These are phyloP conservation scores for Nerophis lumbriciformis DNA, from an alignment of 2,113 vertebrate genomes.

Conservation along the genomic window DNA sequence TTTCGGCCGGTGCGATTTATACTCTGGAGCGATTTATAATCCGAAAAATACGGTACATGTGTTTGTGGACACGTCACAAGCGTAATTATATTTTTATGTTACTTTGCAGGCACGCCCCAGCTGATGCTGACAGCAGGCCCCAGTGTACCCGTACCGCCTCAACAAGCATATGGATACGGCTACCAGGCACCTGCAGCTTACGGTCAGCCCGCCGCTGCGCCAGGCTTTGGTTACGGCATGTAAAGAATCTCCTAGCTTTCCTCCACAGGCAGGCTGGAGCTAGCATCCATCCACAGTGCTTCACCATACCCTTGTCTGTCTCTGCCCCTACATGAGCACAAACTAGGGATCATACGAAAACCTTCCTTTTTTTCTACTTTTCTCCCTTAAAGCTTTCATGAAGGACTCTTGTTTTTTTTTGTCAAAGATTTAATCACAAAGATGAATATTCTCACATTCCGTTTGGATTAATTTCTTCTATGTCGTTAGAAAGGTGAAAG, in stretches of 20 bases:
- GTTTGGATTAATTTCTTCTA: constrained; percentile 75
- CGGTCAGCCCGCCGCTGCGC: constrained; percentile 79
- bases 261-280: constrained; percentile 67
- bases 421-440: constrained; percentile 73
- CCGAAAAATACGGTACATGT: no score
- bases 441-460: constrained; percentile 93
- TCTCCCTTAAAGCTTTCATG: constrained; percentile 83
- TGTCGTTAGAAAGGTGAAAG: constrained; percentile 72
- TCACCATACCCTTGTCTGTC: constrained; percentile 78
- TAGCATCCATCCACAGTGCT: constrained; percentile 68
- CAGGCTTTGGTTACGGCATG: constrained; percentile 95
- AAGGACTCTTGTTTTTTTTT: constrained; percentile 92
- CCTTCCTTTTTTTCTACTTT: constrained; percentile 65
- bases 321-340: constrained; percentile 66
- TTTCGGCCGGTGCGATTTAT: no score
- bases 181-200: constrained; percentile 88
- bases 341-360: constrained; percentile 48
- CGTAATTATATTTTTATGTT: background rate
- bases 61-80: no score
- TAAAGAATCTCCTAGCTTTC: constrained; percentile 65
- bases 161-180: constrained; percentile 90
- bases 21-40: no score
- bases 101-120: constrained; percentile 85
- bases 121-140: constrained; percentile 97
- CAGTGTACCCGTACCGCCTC: constrained; percentile 88